Base-by-base conservation (phyloP, 1,140 invertebrate genomes). In the Pantala flavescens region DNA sequence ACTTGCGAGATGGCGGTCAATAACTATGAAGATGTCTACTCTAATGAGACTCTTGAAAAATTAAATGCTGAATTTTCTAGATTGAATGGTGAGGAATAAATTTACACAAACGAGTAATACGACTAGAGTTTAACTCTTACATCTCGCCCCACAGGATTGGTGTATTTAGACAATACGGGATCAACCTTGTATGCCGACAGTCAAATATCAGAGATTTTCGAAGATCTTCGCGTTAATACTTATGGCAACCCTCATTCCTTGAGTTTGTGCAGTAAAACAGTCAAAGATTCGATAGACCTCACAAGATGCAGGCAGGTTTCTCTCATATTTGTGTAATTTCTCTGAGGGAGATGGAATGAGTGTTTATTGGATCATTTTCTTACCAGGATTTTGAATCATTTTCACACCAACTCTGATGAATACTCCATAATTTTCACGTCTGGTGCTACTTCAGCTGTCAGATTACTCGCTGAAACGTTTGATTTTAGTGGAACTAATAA, bases 371-470 rank as follows among this genome's bases (percentile, higher is more conserved):
- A 72, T 28, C 43, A 63, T 71, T 76, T 79, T 77, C 78, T 76
- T 82, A 82, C 77, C 78, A 95, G 93, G 80, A 86, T 98, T 77
- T 83, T 98, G 23, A 84, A 90, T 49, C 90, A 93, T 82, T 98
- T 98, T 78, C 90, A 96, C 76, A 93, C 94, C 70, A 88, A 86
- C 76, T 79, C 87, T 0, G 88, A 93, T 23, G 89, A 94, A 73
- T 98, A 98, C 81, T 87, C 86, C 78, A 86, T 98, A 1, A 89
- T 98, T 77, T 99, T 98, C 79, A 98, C 96, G 63, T 91, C 91
- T 0, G 94, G 95, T 19, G 90, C 95, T 23, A 98, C 96, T 42
- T 88, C 87, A 19, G 87, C 92, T 0, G 80, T 98, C 7, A 96
- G 96, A 85, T 78, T 93, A 72, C 82, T 97, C 14, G 91, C 90